phyloP scores from a whole-genome alignment of 2,113 vertebrate genomes.

The human region GRCh38 chr5:138982001-138982500 shows the following conservation, averaged over 20 bases:
- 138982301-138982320: not conserved
- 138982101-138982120: slow-evolving; percentile 50
- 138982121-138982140: slow-evolving; percentile 44
- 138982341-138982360: not conserved
- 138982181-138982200: not conserved
- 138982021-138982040: not conserved
- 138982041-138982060: slow-evolving; percentile 1
- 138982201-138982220: slow-evolving; percentile 39
- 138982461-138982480: slow-evolving; percentile 54
- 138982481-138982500: slow-evolving; percentile 64
- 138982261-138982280: not conserved
- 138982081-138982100: not conserved
- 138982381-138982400: slow-evolving; percentile 7
- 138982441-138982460: slow-evolving; percentile 6
- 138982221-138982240: slow-evolving; percentile 28
- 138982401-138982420: slow-evolving; percentile 53
- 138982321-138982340: not conserved
- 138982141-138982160: slow-evolving; percentile 55
- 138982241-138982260: not conserved
- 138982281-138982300: not conserved
- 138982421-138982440: not conserved
- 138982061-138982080: slow-evolving; percentile 23
- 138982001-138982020: slow-evolving; percentile 11
- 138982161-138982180: slow-evolving; percentile 27
- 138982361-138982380: not conserved